Evolutionary conservation across 2,113 vertebrate genomes (phyloP), one percentile per base, ranked within the genome.

Genomic region (Rousettus leschenaultii): DNA sequence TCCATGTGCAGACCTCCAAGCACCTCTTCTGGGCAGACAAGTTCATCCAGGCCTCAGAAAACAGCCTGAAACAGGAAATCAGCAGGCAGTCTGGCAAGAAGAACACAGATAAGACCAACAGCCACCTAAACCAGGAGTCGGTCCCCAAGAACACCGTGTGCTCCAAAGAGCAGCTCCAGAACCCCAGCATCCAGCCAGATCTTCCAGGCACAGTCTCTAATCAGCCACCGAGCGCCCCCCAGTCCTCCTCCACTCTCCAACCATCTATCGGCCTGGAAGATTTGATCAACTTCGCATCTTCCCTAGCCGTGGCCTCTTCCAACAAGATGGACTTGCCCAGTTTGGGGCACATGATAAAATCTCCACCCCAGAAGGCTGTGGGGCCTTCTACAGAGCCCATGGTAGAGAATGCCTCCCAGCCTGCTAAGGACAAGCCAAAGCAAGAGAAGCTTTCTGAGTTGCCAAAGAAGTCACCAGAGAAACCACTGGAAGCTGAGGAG

Each of bases 21-120:
- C 96, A 97, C 85, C 97, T 98, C 77, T 98, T 97, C 95, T 94
- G 94, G 94, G 71, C 89, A 3, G 91, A 98, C 85, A 97, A 97
- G 88, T 6, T 79, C 63, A 78, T 91, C 35, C 97, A 97, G 82
- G 73, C 82, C 0, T 97, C 97, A 11, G 96, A 97, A 30, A 10
- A 65, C 87, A 97, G 70, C 66, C 59, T 95, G 21, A 24, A 55
- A 1, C 0, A 0, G 11, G 65, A 3, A 0, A 0, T 21, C 5
- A 6, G 24, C 14, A 3, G 0, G 8, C 85, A 33, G 14, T 1
- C 0, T 40, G 0, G 5, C 14, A 5, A 38, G 5, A 40, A 9
- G 18, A 33, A 38, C 40, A 1, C 7, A 19, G 15, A 33, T 7
- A 5, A 38, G 24, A 43, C n/a, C 43, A 8, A 24, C n/a, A 73